phyloP scores from a whole-genome alignment of 1,140 invertebrate species.

The Drosophila tropicalis region DNA sequence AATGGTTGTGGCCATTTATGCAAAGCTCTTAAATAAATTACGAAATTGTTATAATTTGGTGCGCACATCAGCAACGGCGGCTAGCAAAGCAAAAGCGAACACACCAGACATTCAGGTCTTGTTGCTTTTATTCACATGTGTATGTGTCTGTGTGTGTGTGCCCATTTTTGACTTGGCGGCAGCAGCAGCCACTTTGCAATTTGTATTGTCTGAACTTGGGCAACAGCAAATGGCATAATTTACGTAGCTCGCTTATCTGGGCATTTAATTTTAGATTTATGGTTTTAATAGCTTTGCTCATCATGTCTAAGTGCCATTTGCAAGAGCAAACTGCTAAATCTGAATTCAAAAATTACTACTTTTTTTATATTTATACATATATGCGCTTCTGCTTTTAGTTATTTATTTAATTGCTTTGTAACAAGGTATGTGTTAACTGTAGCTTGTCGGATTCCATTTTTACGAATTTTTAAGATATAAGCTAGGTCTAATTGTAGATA shows the following conservation, averaged over 20 bases:
- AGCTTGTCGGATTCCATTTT: too few relatives aligned
- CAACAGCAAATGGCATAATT: slow-evolving; percentile 59
- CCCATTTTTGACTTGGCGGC: slow-evolving; percentile 39
- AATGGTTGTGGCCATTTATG: slow-evolving; percentile 70
- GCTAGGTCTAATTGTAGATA: too few relatives aligned
- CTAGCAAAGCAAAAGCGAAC: slow-evolving; percentile 7
- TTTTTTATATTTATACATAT: too few relatives aligned
- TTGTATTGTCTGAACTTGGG: slow-evolving; percentile 62
- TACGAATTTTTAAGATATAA: too few relatives aligned
- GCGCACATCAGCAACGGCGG: slow-evolving; percentile 29
- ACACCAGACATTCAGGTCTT: slow-evolving; percentile 43
- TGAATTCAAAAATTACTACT: too few relatives aligned
- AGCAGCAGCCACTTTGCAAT: slow-evolving; percentile 27
- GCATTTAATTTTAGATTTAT: slow-evolving; percentile 71
- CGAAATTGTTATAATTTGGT: slow-evolving; percentile 76
- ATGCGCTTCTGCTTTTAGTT: too few relatives aligned
- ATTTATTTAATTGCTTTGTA: too few relatives aligned
- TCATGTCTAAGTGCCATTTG: not conserved
- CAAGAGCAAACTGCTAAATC: not conserved
- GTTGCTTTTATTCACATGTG: slow-evolving; percentile 43
- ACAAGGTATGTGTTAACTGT: too few relatives aligned
- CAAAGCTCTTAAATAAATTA: slow-evolving; percentile 74
- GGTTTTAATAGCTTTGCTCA: slow-evolving; percentile 30
- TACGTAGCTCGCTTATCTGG: slow-evolving; percentile 59
- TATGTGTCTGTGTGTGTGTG: slow-evolving; percentile 25